Evolutionary conservation across 2,113 vertebrate species (phyloP), one percentile per base, ranked within the genome.

Genomic region (Microcebus griseorufus): DNA sequence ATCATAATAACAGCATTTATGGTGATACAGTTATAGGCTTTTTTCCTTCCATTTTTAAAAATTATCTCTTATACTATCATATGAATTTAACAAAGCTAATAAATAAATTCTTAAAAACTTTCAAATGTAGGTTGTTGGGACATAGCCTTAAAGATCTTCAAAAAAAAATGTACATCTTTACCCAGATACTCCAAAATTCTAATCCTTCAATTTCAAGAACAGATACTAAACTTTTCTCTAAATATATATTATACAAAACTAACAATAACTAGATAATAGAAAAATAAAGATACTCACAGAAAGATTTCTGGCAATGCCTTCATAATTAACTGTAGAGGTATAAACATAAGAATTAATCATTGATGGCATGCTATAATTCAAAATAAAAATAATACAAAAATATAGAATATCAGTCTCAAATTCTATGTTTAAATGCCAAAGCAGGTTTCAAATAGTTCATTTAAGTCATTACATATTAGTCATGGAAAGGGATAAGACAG

Each of bases 261-360:
- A 85, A 88, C 1, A 93, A 79, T 78, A 87, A 94, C 42, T 82
- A 16, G 13, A 90, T 82, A 86, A 80, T 76, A 11, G 25, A 75
- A 95, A 93, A 90, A 60, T 80, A 84, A 95, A 84, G 76, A 98
- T 58, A 98, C 99, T 99, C 99, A 99, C 99, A 95, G 99, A 99
- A 98, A 99, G 98, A 97, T 99, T 99, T 98, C 98, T 99, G 97
- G 99, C 98, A 94, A 99, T 80, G 75, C 96, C 98, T 97, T 99
- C 99, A 95, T 99, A 99, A 98, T 99, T 98, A 98, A 99, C 99
- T 99, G 98, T 97, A 99, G 97, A 97, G 98, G 92, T 96, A 93
- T 75, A 97, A 98, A 94, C 4, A 45, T 70, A 98, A 98, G 55
- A 98, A 98, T 99, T 98, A 98, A 97, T 95, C 60, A 25, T 34